Evolutionary conservation across 2,888 invertebrate species (phyloP), one percentile per base, ranked within the genome.

Genomic region (Chrysina gloriosa): DNA sequence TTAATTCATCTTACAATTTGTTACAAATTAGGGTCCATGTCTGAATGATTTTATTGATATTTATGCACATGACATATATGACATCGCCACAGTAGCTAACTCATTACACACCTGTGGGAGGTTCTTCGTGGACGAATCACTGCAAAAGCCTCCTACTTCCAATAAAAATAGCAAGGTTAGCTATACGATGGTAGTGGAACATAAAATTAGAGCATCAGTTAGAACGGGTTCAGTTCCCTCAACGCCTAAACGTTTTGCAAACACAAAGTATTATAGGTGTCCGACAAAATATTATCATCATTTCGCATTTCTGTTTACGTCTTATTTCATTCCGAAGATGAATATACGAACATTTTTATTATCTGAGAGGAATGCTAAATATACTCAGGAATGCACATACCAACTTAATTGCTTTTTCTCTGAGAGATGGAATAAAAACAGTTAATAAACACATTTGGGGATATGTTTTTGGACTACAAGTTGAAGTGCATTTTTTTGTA

Each of bases 31-130:
- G 11, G 6, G 14, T 42, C 6, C 42, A 42, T 42, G 0, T 4
- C 42, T 42, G n/a, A 48, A 25, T 9, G 23, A n/a, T n/a, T n/a
- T n/a, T n/a, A n/a, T 14, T 14, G 11, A 11, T 14, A 39, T 39
- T 39, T 14, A 14, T 14, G 11, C 14, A 4, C 14, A 39, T 14
- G 4, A 39, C 39, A 9, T 39, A 39, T 14, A 14, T 39, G 14
- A 7, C 9, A n/a, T 39, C 39, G 11, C 39, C 34, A 34, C 34
- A n/a, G 39, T 39, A 11, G 14, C 4, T 14, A 14, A n/a, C 11
- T n/a, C n/a, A n/a, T n/a, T n/a, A 23, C 36, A 56, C 56, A 56
- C 56, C 56, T 39, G 14, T 56, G 56, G 56, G 56, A 56, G 56
- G 56, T 56, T 14, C 56, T 36, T 39, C 19, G 56, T 36, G 36